A percentile compares a stretch with the other conserved stretches of the same genome.
Evolutionary conservation across 2,888 invertebrate species (phyloP).

Genomic region (Nemotelus pantherinus): DNA sequence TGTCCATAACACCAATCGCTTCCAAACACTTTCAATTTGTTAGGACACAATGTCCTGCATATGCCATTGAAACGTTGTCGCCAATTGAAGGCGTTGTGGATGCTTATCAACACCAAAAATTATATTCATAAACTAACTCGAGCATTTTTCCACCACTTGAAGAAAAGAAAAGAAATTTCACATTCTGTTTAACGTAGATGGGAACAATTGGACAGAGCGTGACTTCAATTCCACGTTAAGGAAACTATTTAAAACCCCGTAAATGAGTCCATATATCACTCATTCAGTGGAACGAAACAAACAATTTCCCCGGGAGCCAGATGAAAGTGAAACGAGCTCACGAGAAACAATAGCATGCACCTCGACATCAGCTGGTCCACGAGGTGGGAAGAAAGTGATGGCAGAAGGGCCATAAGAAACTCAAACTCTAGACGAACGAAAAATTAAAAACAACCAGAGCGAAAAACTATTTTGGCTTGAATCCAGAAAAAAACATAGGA

Average conservation of each 20-base stretch:
- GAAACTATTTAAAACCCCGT: not conserved
- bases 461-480: conserved; percentile 19
- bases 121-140: no score
- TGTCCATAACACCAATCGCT: no score
- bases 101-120: no score
- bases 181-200: no score
- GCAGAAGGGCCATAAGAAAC: not conserved
- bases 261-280: not conserved
- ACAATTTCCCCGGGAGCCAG: not conserved
- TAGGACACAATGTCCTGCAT: no score
- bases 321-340: not conserved
- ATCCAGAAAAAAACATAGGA: conserved; percentile 1
- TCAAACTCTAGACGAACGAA: not conserved
- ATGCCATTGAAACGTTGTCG: no score
- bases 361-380: not conserved
- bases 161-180: no score
- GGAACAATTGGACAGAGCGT: not conserved
- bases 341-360: not conserved
- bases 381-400: not conserved
- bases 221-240: not conserved
- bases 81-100: no score
- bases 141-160: no score
- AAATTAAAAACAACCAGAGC: conserved; percentile 24
- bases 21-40: no score
- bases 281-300: not conserved